Base-by-base conservation (phyloP, 1,140 invertebrate genomes). In the Rhagoletis zephyria region DNA sequence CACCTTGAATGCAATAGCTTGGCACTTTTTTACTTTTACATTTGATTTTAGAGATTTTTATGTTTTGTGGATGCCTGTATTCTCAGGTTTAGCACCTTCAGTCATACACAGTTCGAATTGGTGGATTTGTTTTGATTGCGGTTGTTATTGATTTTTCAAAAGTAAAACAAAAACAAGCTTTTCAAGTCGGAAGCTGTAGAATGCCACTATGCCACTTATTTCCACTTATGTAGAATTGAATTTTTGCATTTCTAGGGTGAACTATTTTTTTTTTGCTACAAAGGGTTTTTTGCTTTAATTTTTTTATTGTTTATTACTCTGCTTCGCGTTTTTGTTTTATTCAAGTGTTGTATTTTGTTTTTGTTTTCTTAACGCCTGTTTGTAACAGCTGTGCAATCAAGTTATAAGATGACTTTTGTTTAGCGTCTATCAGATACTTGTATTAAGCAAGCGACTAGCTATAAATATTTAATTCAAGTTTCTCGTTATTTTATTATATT, bases 101-200 rank as follows among this genome's bases (percentile, higher is more conserved):
- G 42, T 42, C 16, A 1, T 40, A 48, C 42, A 48, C 65, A 42
- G 65, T 7, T 16, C 10, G 45, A 70, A 42, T 74, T 74, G 16
- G 42, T 74, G 42, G 42, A 74, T 42, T 74, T 74, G 67, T 42
- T 74, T 74, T 74, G 40, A 74, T 48, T 74, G 5, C 45, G 40
- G 42, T 74, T 45, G 42, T 45, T 74, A 74, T 74, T 74, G 67
- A 74, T 74, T 74, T 74, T 74, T 74, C 67, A 48, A 74, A 74
- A 74, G 12, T 4, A 74, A 48, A 30, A 7, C 2, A 74, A 48
- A 30, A 74, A 16, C 16, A 45, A 74, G 12, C 6, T 45, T 42
- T 74, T 0, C 9, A 9, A 9, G 51, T 56, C 10, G 51, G 51
- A 7, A 56, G 5, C 5, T 10, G 51, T 56, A 56, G 10, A 56